Conservation (phyloP, 2,888 invertebrate genomes). For the Stegophylla sp. region DNA sequence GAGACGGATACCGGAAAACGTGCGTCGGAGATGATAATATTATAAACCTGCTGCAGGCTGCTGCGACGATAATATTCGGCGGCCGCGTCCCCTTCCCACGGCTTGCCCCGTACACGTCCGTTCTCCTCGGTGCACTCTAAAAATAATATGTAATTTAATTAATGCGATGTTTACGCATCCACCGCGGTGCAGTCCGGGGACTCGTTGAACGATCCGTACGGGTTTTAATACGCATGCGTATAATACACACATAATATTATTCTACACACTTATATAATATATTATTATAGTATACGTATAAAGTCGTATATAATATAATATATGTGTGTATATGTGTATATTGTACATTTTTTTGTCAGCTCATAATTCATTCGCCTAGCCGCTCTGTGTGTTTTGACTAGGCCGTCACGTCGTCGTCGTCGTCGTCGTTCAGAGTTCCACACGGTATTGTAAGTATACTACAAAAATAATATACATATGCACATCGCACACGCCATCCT, state of each 20-base stretch:
- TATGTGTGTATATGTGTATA: not conserved
- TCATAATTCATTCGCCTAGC: constrained; percentile 40
- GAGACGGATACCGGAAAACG: too few species aligned
- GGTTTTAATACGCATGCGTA: not conserved
- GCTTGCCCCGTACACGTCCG: too few species aligned
- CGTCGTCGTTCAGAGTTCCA: constrained; percentile 6
- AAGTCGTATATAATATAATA: not conserved
- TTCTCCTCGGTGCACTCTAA: constrained; percentile 28
- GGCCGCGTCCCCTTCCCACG: not conserved
- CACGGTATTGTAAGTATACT: not conserved
- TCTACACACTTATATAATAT: too few species aligned
- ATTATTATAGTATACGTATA: too few species aligned
- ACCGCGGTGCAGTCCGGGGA: constrained; percentile 1
- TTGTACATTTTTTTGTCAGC: constrained; percentile 5
- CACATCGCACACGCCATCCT: not conserved
- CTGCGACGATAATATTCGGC: not conserved
- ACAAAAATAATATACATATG: constrained; percentile 4
- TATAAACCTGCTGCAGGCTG: too few species aligned
- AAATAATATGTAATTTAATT: constrained; percentile 55
- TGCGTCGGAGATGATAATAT: too few species aligned
- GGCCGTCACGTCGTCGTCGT: constrained; percentile 18
- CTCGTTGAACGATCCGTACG: constrained; percentile 43
- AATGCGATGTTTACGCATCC: constrained; percentile 47
- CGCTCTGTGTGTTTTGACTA: constrained; percentile 44
- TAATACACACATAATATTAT: too few species aligned